Evolutionary conservation across 1,140 invertebrate genomes (phyloP), one percentile per base, ranked within the genome.

Genomic region (Monochamus saltuarius): DNA sequence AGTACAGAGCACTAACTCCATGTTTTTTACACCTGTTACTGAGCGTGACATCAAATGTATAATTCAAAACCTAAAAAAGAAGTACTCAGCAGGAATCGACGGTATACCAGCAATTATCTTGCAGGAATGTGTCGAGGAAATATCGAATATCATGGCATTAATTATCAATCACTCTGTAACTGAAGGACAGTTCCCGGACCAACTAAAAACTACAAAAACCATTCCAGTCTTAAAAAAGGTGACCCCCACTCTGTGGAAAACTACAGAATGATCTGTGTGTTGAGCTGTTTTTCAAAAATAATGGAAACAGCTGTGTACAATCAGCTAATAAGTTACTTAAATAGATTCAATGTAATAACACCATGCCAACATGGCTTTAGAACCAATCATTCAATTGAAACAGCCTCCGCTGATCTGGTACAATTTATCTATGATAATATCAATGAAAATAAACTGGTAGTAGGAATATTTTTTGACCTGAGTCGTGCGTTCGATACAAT

Each of bases 31-130:
- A 16, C 11, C 39, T 40, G 39, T 4, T 13, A 40, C 11, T 40
- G 14, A 13, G 11, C 11, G 7, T 40, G 39, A 40, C 39, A 40
- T 46, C 17, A 46, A 46, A 46, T 17, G 19, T 11, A 46, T 46
- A 46, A 19, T 46, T 11, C 13, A 16, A 46, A 46, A 46, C 45
- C 17, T 46, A 19, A 46, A 46, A 19, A 46, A 46, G 45, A 46
- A 46, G 19, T 46, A 46, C 45, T 46, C 45, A 46, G 19, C 45
- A 11, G 45, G 45, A 16, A 46, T 16, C 4, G 45, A 46, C 14
- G 45, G 19, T 4, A 46, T 46, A 13, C 45, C 45, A 17, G 45
- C 45, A 46, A 17, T 46, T 16, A 46, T 46, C 9, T 19, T 19
- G 17, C n/a, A 46, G 14, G 45, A 46, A 46, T 46, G 45, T 46